phyloP scores from a whole-genome alignment of 2,113 vertebrate species.

The Colistium nudipinnis region DNA sequence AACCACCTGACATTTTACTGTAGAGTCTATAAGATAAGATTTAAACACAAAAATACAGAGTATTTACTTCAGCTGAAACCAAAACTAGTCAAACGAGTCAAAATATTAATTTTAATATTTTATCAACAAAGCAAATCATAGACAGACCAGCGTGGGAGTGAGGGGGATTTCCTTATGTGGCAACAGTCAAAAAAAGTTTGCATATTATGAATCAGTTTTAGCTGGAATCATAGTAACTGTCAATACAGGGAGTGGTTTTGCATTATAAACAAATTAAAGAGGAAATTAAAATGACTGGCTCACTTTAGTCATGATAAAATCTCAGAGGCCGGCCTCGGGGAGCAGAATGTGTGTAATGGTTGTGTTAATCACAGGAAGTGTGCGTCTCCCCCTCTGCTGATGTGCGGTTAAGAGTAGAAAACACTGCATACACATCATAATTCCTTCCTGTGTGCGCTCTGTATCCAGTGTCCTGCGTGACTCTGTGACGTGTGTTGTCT shows the following conservation, averaged over 20 bases:
- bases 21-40: too few relatives aligned
- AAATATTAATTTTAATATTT: too few relatives aligned
- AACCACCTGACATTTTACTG: too few relatives aligned
- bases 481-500: slow-evolving; percentile 11
- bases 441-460: background rate
- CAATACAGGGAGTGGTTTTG: background rate
- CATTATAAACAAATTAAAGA: background rate
- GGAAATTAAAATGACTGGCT: slow-evolving; percentile 25
- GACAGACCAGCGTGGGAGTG: background rate
- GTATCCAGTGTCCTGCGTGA: background rate
- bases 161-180: background rate
- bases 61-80: too few relatives aligned
- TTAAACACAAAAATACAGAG: too few relatives aligned
- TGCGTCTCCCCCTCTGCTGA: too few relatives aligned
- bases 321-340: too few relatives aligned
- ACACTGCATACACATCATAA: background rate
- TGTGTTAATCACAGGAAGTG: background rate
- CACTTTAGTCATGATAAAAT: slow-evolving; percentile 23
- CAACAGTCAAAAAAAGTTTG: background rate
- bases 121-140: background rate
- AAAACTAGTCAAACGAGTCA: too few relatives aligned
- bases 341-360: too few relatives aligned
- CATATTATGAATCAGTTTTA: background rate
- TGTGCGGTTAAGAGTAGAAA: too few relatives aligned
- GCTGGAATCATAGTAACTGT: background rate